phyloP scores from a whole-genome alignment of 1,140 invertebrate genomes.

The Ganaspis sp. region DNA sequence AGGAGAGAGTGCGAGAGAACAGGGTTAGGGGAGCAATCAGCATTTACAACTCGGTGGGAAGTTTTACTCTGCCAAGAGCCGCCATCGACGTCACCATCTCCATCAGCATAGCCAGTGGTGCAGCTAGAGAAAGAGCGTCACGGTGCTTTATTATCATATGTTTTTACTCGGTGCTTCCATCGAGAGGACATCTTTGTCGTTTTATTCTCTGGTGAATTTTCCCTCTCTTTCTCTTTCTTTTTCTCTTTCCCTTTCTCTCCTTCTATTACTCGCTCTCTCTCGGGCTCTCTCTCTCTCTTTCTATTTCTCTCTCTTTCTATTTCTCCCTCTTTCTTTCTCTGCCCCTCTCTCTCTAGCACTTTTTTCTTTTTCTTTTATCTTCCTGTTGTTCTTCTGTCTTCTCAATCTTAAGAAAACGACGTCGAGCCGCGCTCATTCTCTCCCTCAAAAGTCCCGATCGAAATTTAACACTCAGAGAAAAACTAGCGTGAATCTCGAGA shows the following conservation, averaged over 20 bases:
- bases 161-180: conserved; percentile 63
- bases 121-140: conserved; percentile 43
- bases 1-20: conserved; percentile 27
- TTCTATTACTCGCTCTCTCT: too few species aligned
- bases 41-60: conserved; percentile 67
- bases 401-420: conserved; percentile 30
- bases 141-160: conserved; percentile 70
- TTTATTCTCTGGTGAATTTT: conserved; percentile 49
- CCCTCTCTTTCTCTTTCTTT: conserved; percentile 31
- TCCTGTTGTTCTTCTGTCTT: conserved; percentile 50
- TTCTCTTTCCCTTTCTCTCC: conserved; percentile 30
- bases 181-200: conserved; percentile 53
- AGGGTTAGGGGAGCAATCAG: conserved; percentile 66
- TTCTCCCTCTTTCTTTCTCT: conserved; percentile 33
- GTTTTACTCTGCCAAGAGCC: conserved; percentile 58
- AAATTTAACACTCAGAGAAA: background rate
- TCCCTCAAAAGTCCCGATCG: conserved; percentile 1
- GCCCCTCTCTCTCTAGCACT: too few species aligned
- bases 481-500: background rate
- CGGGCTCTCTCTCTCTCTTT: too few species aligned
- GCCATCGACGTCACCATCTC: conserved; percentile 48
- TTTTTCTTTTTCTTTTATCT: conserved; percentile 38
- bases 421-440: background rate
- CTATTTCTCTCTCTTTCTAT: conserved; percentile 34
- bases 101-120: conserved; percentile 48